Evolutionary conservation across 2,113 vertebrate genomes (phyloP), one percentile per base, ranked within the genome.

Genomic region (Polypterus bichir): DNA sequence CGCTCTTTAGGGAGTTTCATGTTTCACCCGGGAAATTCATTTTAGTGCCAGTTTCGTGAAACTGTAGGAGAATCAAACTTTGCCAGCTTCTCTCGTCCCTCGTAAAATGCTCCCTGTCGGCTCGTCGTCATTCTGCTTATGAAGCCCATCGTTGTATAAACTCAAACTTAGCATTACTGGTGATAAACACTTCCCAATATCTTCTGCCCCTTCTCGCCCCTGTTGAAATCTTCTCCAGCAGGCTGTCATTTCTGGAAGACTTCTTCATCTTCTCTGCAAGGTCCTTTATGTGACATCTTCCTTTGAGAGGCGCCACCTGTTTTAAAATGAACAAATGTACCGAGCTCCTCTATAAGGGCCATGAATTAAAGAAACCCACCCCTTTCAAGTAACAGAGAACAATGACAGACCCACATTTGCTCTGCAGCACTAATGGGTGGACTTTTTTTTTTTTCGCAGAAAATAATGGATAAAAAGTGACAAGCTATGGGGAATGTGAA

Each of bases 401-500:
- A 83, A 80, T 84, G 83, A 83, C 81, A 85, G 76, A 77, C 71
- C 68, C 74, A 81, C 81, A 83, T 86, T 86, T 84, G 85, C 83
- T 79, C 73, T 71, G 82, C 83, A 86, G 83, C 83, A 72, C 71
- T 84, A 83, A 82, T 75, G 88, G 85, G 85, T 77, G 66, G 86
- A 81, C 83, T 86, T 89, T 88, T 81, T 58, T 58, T 4, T 27
- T 27, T 27, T 27, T 27, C 27, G 1, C 62, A 71, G 81, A 86
- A 88, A 87, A 89, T 77, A 85, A 81, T 86, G 89, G 89, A 89
- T 89, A 86, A 87, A 92, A 90, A 80, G 84, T 90, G 90, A 92
- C 89, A 92, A 86, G 85, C 84, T 89, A 89, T 89, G 76, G 77
- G 77, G 83, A 88, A 88, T 87, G 79, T 85, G 86, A 89, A 92